Evolutionary conservation across 2,888 invertebrate genomes (phyloP).

Genomic region (Coecobrya sp.): DNA sequence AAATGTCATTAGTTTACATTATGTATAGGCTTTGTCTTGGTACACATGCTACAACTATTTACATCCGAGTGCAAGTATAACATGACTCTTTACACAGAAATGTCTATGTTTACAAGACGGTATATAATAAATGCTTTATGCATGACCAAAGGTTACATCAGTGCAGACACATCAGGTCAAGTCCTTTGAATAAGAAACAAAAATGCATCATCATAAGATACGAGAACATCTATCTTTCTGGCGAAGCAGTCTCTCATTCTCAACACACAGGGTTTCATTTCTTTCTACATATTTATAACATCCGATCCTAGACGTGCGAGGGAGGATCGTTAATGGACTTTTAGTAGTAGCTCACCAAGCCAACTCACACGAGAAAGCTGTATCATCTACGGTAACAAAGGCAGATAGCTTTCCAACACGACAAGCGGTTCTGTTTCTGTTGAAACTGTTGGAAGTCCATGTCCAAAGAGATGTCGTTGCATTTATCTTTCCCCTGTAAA

Average conservation of each 20-base stretch:
- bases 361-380: not conserved
- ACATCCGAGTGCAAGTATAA: not conserved
- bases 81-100: not conserved
- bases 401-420: not conserved
- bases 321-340: slow-evolving; percentile 8
- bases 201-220: not conserved
- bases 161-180: slow-evolving; percentile 24
- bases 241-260: not conserved
- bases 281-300: slow-evolving; percentile 12
- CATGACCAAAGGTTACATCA: slow-evolving; percentile 19
- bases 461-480: slow-evolving; percentile 7
- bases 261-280: not conserved
- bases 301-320: not conserved
- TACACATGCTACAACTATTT: not conserved
- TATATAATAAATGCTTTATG: slow-evolving; percentile 8
- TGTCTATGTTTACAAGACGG: not conserved
- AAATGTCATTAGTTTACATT: not conserved
- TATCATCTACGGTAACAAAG: not conserved
- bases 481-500: not conserved
- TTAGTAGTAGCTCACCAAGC: not conserved
- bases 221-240: not conserved
- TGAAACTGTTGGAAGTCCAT: not conserved
- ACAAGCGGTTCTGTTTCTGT: not conserved
- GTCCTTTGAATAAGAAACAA: slow-evolving; percentile 20
- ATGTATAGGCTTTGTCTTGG: not conserved